These are phyloP conservation scores for Eulemur rubriventer DNA, from an alignment of 2,797 vertebrate species.

Conservation along the genomic window DNA sequence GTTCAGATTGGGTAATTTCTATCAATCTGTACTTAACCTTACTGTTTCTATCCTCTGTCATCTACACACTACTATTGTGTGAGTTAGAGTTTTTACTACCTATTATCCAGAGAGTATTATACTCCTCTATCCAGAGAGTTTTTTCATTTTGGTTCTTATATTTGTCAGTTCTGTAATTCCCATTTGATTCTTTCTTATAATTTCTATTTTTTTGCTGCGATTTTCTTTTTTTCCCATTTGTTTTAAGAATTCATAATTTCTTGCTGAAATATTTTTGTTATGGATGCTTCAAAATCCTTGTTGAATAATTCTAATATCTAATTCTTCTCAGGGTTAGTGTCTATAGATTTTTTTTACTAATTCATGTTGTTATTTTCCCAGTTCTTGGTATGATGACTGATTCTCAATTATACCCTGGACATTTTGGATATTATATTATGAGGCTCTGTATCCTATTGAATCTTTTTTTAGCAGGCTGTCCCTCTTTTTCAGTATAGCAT, in stretches of 20 bases:
- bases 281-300: background rate
- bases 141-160: background rate
- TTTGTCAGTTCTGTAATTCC: background rate
- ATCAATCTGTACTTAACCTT: background rate
- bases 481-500: background rate
- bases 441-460: background rate
- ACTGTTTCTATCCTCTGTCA: background rate
- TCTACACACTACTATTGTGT: background rate
- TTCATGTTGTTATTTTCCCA: background rate
- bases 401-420: background rate
- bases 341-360: background rate
- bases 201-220: background rate
- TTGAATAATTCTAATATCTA: background rate
- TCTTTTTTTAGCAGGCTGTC: background rate
- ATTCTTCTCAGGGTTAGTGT: background rate
- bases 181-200: background rate
- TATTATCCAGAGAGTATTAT: background rate
- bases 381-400: background rate
- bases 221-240: background rate
- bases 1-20: background rate
- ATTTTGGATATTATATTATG: background rate
- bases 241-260: background rate
- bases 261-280: background rate
- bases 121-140: background rate
- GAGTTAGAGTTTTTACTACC: background rate